A percentile compares a stretch with the other conserved stretches of the same genome.
Evolutionary conservation across 37 sponge, comb jelly and placozoan genomes (phyloP).

Genomic region (Ianthella basta): DNA sequence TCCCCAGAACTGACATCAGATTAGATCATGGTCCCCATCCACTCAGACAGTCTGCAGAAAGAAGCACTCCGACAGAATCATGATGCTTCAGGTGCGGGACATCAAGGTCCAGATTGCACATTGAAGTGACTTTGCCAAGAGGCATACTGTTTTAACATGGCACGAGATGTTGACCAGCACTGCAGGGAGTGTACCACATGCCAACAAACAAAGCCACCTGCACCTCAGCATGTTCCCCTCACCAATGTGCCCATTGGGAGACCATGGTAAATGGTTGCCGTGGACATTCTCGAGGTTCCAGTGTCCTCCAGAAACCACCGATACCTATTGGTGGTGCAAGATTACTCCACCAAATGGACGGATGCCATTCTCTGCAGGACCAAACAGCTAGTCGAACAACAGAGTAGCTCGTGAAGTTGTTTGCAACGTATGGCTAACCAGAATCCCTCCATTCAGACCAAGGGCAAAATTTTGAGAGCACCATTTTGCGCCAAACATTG

Average conservation of each 20-base stretch:
- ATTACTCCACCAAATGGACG: slow-evolving; percentile 1
- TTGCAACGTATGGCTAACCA: neutral
- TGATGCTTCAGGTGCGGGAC: slow-evolving; percentile 46
- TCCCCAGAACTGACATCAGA: slow-evolving; percentile 8
- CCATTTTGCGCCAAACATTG: neutral
- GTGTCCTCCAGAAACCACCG: neutral
- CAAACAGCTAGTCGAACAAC: neutral
- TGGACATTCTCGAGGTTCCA: slow-evolving; percentile 1
- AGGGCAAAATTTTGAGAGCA: neutral
- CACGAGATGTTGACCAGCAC: slow-evolving; percentile 33
- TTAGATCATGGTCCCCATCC: slow-evolving; percentile 21
- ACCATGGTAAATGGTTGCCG: slow-evolving; percentile 22
- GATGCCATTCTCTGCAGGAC: neutral
- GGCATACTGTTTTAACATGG: slow-evolving; percentile 64
- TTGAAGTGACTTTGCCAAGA: slow-evolving; percentile 26
- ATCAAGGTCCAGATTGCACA: slow-evolving; percentile 62
- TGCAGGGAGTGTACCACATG: slow-evolving; percentile 52
- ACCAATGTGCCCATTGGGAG: neutral
- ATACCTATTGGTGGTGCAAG: neutral
- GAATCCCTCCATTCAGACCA: neutral
- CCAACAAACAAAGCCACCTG: slow-evolving; percentile 24
- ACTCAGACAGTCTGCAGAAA: neutral
- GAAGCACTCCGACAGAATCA: slow-evolving; percentile 26
- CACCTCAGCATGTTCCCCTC: slow-evolving; percentile 30
- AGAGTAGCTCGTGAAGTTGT: neutral